Conservation (phyloP, 2,888 invertebrate genomes). For the Acrobasis suavella region DNA sequence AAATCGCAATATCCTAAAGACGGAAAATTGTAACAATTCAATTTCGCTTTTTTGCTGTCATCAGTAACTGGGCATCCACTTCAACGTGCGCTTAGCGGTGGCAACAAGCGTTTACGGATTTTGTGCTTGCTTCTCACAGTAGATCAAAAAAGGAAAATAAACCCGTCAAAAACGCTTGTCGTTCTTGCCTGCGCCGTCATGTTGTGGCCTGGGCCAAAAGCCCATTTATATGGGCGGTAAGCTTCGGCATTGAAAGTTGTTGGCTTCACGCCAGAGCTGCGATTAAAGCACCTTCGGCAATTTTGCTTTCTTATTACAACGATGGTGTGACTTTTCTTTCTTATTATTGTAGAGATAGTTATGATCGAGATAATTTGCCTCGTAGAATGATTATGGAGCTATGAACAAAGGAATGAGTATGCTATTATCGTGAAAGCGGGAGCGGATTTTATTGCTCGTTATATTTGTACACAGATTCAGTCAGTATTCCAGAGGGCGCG, state of each 20-base stretch:
- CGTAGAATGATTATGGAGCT: conserved; percentile 26
- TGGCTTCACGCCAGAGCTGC: conserved; percentile 70
- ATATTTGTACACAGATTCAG: conserved; percentile 77
- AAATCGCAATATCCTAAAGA: conserved; percentile 67
- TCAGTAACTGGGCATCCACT: conserved; percentile 40
- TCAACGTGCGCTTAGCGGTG: no score
- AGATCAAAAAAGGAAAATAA: no score
- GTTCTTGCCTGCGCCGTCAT: no score
- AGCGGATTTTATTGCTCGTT: conserved; percentile 33
- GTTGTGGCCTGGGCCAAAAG: conserved; percentile 34
- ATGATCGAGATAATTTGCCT: conserved; percentile 21
- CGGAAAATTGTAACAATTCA: conserved; percentile 79
- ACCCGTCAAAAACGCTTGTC: no score
- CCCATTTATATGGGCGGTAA: conserved; percentile 62
- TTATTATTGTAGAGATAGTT: conserved; percentile 59
- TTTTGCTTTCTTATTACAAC: conserved; percentile 65
- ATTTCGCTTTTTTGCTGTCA: conserved; percentile 79
- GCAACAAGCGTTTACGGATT: no score
- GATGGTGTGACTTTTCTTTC: conserved; percentile 53
- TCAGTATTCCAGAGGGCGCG: conserved; percentile 83
- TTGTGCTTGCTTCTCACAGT: no score
- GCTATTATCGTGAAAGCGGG: background rate
- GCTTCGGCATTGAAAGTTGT: conserved; percentile 68
- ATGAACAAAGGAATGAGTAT: conserved; percentile 21
- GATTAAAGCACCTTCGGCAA: conserved; percentile 64